Evolutionary conservation across 2,888 invertebrate species (phyloP), one percentile per base, ranked within the genome.

Genomic region (Hirtodrosophila trivittata): DNA sequence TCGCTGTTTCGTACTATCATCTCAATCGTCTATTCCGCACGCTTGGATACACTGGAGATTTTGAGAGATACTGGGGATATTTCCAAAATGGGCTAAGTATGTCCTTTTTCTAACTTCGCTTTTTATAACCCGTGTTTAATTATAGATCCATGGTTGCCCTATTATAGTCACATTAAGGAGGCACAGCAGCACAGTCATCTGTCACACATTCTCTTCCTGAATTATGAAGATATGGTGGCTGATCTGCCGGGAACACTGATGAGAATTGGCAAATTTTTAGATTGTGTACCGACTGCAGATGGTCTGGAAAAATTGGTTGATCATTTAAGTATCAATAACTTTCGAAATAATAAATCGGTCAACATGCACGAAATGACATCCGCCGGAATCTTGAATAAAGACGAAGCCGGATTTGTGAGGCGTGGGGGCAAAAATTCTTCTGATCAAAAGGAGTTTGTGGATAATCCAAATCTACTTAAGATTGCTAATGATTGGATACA

Each of bases 1-100:
- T 96, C 0, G 94, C 94, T 0, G 95, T 97, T 0, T 97, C 97
- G 0, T 96, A 93, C 89, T 97, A 94, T 84, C 94, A 96, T 88
- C 92, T 96, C 42, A 95, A 95, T 88, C 92, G 93, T 47, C 89
- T 94, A 0, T 93, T 94, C 69, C 92, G 93, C 47, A 95, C 94
- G 0, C 94, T 94, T 84, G 95, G 94, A 0, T 95, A 94, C 75
- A 82, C 88, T 0, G 94, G 94, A 5, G 93, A 94, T 81, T 95
- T 95, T 71, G 91, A 92, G 72, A 93, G 92, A 25, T 95, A 93
- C 83, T 95, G 95, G 94, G 90, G 93, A 43, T 95, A 94, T 88
- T 95, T 95, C 76, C 92, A 93, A 75, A 91, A 91, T 30, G 92
- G 93, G 88, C 91, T 94, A 77, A 94, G 95, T 95, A 91, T 13